Evolutionary conservation across 1,140 invertebrate genomes (phyloP).

Genomic region (Daktulosphaira vitifoliae): DNA sequence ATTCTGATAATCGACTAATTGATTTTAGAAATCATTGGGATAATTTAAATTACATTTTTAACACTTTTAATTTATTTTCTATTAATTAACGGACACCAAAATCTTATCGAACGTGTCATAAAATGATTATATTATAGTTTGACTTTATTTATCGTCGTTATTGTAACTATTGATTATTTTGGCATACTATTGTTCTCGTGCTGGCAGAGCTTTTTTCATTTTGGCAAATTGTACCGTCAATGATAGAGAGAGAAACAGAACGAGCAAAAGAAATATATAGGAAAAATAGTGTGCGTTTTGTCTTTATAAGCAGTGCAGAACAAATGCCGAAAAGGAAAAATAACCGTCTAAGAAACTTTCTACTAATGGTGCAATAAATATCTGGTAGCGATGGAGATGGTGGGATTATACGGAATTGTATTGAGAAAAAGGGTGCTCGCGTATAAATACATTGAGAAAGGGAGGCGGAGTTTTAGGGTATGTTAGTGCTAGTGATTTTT

Average conservation of each 20-base stretch:
- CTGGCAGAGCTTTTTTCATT: conserved; percentile 16
- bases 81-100: too few relatives aligned
- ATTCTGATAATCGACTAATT: too few relatives aligned
- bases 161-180: too few relatives aligned
- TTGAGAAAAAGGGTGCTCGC: background rate
- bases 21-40: too few relatives aligned
- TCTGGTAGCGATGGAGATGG: background rate
- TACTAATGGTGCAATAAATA: conserved; percentile 30
- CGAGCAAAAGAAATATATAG: background rate
- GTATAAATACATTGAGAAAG: conserved; percentile 25
- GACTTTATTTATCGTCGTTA: too few relatives aligned
- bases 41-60: too few relatives aligned
- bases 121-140: too few relatives aligned
- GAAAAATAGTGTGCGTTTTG: conserved; percentile 17
- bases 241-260: background rate
- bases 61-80: too few relatives aligned
- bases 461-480: background rate
- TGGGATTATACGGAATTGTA: too few relatives aligned
- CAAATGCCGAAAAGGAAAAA: conserved; percentile 24
- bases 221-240: conserved; percentile 25
- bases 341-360: conserved; percentile 17
- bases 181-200: background rate
- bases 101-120: too few relatives aligned
- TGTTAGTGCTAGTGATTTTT: too few relatives aligned
- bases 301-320: conserved; percentile 1